phyloP scores from a whole-genome alignment of 2,888 invertebrate species.

The Deroplatys truncata region DNA sequence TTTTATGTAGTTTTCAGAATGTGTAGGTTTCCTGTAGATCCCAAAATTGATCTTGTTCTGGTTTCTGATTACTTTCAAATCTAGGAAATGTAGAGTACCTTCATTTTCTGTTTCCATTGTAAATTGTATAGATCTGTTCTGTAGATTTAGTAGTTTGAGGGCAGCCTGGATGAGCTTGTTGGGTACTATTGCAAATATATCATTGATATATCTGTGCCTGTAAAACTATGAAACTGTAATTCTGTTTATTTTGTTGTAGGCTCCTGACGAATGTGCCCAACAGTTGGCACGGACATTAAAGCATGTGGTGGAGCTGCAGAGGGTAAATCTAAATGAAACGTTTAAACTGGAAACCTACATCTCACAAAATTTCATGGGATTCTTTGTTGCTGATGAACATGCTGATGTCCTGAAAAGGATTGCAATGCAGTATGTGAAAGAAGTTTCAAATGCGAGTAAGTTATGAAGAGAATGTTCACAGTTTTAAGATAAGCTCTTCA shows the following conservation, averaged over 20 bases:
- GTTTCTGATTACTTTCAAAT: too few species aligned
- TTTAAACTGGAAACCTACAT: conserved; percentile 71
- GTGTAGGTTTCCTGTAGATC: too few species aligned
- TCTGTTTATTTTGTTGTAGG: conserved; percentile 46
- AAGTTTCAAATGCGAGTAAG: conserved; percentile 71
- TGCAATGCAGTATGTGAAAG: conserved; percentile 75
- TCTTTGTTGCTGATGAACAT: conserved; percentile 79
- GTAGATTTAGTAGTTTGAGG: too few species aligned
- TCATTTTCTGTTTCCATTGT: too few species aligned
- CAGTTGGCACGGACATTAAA: conserved; percentile 68
- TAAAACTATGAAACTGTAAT: too few species aligned
- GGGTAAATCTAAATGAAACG: conserved; percentile 45
- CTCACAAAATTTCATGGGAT: conserved; percentile 86
- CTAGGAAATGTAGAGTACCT: too few species aligned
- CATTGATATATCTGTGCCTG: too few species aligned
- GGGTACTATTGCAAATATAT: too few species aligned
- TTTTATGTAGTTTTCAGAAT: too few species aligned
- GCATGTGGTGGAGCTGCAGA: conserved; percentile 59
- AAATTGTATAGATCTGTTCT: too few species aligned
- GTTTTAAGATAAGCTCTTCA: background rate
- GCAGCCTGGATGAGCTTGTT: too few species aligned
- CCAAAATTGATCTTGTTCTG: too few species aligned
- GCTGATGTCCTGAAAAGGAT: conserved; percentile 75
- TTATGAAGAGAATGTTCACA: conserved; percentile 30
- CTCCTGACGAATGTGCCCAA: conserved; percentile 68